These are phyloP conservation scores for Lepidostoma basale DNA, from an alignment of 1,140 invertebrate species.

Conservation along the genomic window DNA sequence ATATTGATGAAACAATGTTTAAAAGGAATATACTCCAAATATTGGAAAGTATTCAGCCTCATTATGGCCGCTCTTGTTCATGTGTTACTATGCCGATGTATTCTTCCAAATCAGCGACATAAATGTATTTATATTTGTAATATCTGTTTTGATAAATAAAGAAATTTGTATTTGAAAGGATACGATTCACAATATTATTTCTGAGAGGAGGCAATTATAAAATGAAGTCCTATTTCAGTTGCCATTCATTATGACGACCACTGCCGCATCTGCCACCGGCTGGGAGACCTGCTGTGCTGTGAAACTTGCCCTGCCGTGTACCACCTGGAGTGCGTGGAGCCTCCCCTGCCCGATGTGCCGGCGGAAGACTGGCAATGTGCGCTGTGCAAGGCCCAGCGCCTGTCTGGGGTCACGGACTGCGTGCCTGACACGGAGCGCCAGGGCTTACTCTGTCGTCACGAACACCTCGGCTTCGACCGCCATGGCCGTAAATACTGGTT, in stretches of 20 bases:
- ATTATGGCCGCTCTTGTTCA: too few species aligned
- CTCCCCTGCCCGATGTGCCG: conserved; percentile 89
- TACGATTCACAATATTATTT: too few species aligned
- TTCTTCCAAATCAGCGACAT: too few species aligned
- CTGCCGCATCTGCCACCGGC: conserved; percentile 91
- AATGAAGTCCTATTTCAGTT: conserved; percentile 62
- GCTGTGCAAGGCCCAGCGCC: conserved; percentile 89
- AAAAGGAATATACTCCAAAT: too few species aligned
- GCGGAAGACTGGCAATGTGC: conserved; percentile 96
- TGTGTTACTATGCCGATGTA: too few species aligned
- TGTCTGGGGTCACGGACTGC: conserved; percentile 91
- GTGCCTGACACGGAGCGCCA: conserved; percentile 90
- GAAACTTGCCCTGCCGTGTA: conserved; percentile 97
- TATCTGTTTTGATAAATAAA: too few species aligned
- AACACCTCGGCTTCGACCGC: conserved; percentile 91
- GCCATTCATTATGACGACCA: conserved; percentile 94
- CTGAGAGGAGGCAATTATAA: too few species aligned
- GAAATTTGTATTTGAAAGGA: too few species aligned
- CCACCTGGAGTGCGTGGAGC: conserved; percentile 94
- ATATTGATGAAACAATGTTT: too few species aligned
- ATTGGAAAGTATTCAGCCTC: too few species aligned
- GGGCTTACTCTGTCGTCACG: conserved; percentile 88
- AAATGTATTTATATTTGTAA: too few species aligned
- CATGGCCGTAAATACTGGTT: conserved; percentile 98
- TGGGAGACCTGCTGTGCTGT: conserved; percentile 94